These are phyloP conservation scores for Magallana gigas DNA, from an alignment of 1,140 invertebrate species.

Conservation along the genomic window DNA sequence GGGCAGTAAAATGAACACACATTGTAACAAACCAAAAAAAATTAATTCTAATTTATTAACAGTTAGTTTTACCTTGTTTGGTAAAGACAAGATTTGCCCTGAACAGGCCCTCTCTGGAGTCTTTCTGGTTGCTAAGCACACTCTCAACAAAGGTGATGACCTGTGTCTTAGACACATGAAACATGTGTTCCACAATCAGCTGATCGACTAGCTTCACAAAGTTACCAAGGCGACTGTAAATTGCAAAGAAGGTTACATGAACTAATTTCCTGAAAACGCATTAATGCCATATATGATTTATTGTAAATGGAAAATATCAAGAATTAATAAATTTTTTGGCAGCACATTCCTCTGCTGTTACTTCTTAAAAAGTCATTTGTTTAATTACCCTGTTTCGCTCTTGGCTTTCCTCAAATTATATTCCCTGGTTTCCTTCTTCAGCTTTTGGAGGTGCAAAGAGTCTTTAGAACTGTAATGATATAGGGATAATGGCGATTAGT, in stretches of 20 bases:
- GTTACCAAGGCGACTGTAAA: slow-evolving; percentile 73
- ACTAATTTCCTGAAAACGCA: background rate
- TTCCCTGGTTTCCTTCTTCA: slow-evolving; percentile 75
- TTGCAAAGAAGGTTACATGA: background rate
- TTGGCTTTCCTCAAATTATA: slow-evolving; percentile 72
- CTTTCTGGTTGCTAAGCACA: slow-evolving; percentile 64
- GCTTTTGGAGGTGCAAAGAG: slow-evolving; percentile 74
- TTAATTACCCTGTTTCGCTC: slow-evolving; percentile 72
- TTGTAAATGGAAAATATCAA: too few relatives aligned
- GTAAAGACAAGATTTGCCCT: slow-evolving; percentile 72
- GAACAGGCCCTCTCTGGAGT: slow-evolving; percentile 72
- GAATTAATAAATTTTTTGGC: too few relatives aligned
- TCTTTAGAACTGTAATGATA: slow-evolving; percentile 74
- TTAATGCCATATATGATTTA: background rate
- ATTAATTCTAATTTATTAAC: too few relatives aligned
- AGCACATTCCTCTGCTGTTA: too few relatives aligned
- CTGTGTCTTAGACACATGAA: slow-evolving; percentile 72
- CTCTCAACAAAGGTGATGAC: slow-evolving; percentile 69
- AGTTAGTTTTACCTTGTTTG: slow-evolving; percentile 76
- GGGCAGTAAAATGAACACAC: too few relatives aligned
- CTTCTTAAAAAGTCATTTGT: background rate
- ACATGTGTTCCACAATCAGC: slow-evolving; percentile 76
- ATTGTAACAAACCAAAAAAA: too few relatives aligned
- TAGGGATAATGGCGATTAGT: too few relatives aligned
- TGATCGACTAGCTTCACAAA: slow-evolving; percentile 77